phyloP scores from a whole-genome alignment of 1,140 invertebrate genomes.

The Drosophila asahinai region DNA sequence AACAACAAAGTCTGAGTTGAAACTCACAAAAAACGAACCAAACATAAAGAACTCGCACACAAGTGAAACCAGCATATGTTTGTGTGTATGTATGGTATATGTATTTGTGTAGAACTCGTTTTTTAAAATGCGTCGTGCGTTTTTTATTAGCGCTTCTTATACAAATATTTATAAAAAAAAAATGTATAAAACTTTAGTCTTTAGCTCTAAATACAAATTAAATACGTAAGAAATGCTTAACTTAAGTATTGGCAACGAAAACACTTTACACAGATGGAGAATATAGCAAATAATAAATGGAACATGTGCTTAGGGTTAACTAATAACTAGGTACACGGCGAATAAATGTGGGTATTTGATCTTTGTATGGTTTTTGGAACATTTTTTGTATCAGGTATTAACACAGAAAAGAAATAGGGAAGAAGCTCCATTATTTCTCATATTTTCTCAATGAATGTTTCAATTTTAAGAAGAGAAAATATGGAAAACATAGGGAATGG shows the following conservation, averaged over 20 bases:
- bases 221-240: conserved; percentile 47
- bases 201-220: conserved; percentile 53
- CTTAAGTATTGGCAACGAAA: conserved; percentile 26
- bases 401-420: background rate
- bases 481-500: conserved; percentile 1
- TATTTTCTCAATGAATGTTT: background rate
- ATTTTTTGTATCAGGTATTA: background rate
- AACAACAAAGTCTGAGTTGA: conserved; percentile 26
- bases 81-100: conserved; percentile 4
- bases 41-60: conserved; percentile 10
- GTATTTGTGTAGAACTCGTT: conserved; percentile 60
- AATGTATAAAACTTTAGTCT: conserved; percentile 43
- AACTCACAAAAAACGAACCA: conserved; percentile 8
- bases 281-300: conserved; percentile 32
- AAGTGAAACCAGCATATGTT: conserved; percentile 11
- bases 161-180: conserved; percentile 30
- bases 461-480: background rate
- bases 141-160: conserved; percentile 61
- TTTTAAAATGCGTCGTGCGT: conserved; percentile 73
- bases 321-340: conserved; percentile 7
- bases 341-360: conserved; percentile 2
- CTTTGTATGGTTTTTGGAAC: background rate
- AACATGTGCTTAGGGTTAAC: conserved; percentile 48
- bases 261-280: conserved; percentile 16
- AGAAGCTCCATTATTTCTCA: too few species aligned